These are phyloP conservation scores for Pseudomyrmex dendroicus DNA, from an alignment of 1,140 invertebrate genomes.

Conservation along the genomic window DNA sequence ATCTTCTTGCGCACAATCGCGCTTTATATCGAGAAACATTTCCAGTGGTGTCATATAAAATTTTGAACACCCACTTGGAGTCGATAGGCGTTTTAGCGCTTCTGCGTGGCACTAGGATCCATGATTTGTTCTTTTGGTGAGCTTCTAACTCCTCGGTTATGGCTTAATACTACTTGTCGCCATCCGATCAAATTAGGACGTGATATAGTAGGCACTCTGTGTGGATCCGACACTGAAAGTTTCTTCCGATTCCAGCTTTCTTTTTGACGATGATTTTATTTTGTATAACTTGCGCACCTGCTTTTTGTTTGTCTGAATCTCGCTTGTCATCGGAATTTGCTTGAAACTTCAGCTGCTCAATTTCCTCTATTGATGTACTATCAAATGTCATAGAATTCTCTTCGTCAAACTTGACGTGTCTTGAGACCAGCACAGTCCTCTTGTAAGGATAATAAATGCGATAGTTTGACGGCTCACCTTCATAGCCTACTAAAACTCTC, in stretches of 20 bases:
- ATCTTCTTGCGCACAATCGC: slow-evolving; percentile 21
- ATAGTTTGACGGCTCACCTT: not conserved
- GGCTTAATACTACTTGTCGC: not conserved
- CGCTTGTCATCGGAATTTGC: not conserved
- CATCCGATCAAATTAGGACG: not conserved
- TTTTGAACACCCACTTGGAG: slow-evolving; percentile 27
- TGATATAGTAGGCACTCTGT: not conserved
- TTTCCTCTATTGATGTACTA: not conserved
- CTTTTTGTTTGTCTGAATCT: not conserved
- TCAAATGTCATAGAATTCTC: not conserved
- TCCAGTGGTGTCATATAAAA: not conserved
- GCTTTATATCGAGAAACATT: slow-evolving; percentile 29
- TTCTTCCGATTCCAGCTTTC: not conserved
- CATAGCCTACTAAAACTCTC: too few species aligned
- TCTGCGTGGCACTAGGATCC: not conserved
- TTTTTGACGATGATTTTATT: not conserved
- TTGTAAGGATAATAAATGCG: not conserved
- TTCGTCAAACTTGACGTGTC: not conserved
- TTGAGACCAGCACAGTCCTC: not conserved
- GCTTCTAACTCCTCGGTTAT: not conserved
- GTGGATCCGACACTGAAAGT: too few species aligned
- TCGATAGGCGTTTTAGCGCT: not conserved
- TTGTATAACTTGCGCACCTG: not conserved
- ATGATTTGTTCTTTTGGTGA: not conserved
- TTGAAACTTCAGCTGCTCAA: not conserved